Base-by-base conservation (phyloP, 2,888 invertebrate species). In the Philaethria dido region DNA sequence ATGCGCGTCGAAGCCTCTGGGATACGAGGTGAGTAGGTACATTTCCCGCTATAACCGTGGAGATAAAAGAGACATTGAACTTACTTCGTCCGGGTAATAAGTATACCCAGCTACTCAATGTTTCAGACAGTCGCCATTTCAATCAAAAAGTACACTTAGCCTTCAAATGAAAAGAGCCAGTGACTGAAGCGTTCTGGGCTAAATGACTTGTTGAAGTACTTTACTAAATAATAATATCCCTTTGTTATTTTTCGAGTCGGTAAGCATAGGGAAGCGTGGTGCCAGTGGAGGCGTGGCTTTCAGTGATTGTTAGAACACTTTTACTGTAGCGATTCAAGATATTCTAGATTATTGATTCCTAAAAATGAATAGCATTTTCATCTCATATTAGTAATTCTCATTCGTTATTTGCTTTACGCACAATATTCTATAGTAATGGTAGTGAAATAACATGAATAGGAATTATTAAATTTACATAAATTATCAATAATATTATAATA, bases 51-150 rank as follows among this genome's bases (percentile, higher is more conserved):
- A 84, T 89, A 89, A 88, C 84, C 81, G 84, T 74, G 73, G 73
- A 88, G 87, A 90, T 91, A 90, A 89, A 90, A 87, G 82, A 90
- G 87, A 92, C n/a, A n/a, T 91, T 89, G 91, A 88, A 88, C 85
- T 86, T 82, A 86, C 85, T 87, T 82, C 80, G 83, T 81, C 82
- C 82, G 85, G n/a, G n/a, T 87, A 86, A 87, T 88, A 89, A 87
- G 85, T 83, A 85, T 79, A 78, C 78, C 78, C 73, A 79, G 77
- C 79, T 83, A 74, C 74, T 75, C 75, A 75, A 74, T 73, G 77
- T 83, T 82, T 82, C 76, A 76, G 78, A 76, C 79, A 74, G 78
- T 73, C 73, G 79, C 77, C 74, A 73, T 83, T 83, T 81, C 78
- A 79, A 83, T 83, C 78, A 78, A 77, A 79, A 79, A 78, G 20